Evolutionary conservation across 2,797 vertebrate species (phyloP), one percentile per base, ranked within the genome.

Genomic region (Sylvia borin): DNA sequence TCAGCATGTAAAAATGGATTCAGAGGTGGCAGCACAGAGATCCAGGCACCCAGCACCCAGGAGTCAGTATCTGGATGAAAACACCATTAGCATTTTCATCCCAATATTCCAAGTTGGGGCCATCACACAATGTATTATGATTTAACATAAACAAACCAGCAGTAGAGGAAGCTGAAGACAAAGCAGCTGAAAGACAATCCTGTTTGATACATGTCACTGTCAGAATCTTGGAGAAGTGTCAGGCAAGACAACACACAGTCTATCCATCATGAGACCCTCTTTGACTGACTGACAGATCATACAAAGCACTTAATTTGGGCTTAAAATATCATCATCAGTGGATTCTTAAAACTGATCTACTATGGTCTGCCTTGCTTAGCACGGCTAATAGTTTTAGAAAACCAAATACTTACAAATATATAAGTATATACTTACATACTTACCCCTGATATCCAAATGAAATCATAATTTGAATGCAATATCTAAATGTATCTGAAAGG

Each of bases 191-290:
- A 86, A 96, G 85, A 67, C 81, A 95, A 86, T 66, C 55, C 89
- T 92, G 93, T 80, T 93, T 96, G 96, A 95, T 93, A 68, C 1
- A 4, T 93, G 93, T 96, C 95, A 85, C 85, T 97, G 95, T 96
- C 94, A 97, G 85, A 91, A 93, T 78, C 85, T 65, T 43, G 90
- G 93, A 95, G 85, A 93, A 84, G 93, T 88, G 90, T 91, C 96
- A 96, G 95, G 94, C 95, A 88, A 96, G 88, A 77, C 86, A 95
- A 75, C 90, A 93, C 93, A 93, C 34, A 92, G 79, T 76, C 90
- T 86, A 74, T 94, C 86, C 93, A 96, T 96, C 96, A 96, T 5
- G 14, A 94, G 74, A 43, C 51, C 93, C 72, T 50, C 79, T 73
- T 47, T 68, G 61, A 88, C 60, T 95, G 95, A 97, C 78, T 97